Conservation (phyloP, 2,113 vertebrate genomes). For the Toxotes jaculatrix region DNA sequence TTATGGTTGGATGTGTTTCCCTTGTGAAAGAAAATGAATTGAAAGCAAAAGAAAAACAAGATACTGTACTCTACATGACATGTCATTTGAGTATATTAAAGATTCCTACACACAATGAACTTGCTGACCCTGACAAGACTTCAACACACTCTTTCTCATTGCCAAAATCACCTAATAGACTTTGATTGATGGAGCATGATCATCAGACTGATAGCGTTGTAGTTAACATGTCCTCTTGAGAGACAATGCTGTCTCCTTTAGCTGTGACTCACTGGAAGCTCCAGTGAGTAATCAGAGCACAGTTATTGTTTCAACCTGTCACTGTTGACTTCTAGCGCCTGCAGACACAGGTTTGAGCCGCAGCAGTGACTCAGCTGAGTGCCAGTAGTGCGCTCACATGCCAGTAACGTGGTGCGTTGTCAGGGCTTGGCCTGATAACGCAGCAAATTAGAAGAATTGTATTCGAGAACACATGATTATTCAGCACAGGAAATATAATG, state of each 20-base stretch:
- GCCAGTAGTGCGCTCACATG: constrained; percentile 63
- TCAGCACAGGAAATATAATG: constrained; percentile 44
- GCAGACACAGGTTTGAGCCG: constrained; percentile 77
- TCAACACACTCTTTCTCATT: neutral
- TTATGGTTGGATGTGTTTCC: neutral
- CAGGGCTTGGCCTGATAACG: constrained; percentile 36
- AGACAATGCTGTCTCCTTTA: constrained; percentile 73
- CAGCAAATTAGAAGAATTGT: constrained; percentile 27
- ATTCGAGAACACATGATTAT: constrained; percentile 29
- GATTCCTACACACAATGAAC: neutral
- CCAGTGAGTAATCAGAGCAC: constrained; percentile 78
- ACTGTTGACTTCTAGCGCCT: constrained; percentile 67
- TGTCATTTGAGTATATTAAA: neutral
- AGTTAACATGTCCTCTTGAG: constrained; percentile 50
- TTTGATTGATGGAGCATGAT: constrained; percentile 31
- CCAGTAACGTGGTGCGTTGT: constrained; percentile 46
- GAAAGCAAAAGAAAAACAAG: neutral
- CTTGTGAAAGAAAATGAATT: constrained; percentile 1
- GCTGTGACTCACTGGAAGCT: constrained; percentile 78
- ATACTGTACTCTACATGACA: neutral
- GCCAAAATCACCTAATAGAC: neutral
- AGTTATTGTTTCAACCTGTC: constrained; percentile 80
- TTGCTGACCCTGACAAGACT: neutral
- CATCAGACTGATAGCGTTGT: constrained; percentile 15
- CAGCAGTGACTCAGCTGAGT: constrained; percentile 70